Evolutionary conservation across 2,888 invertebrate genomes (phyloP).

Genomic region (Halictus ligatus): DNA sequence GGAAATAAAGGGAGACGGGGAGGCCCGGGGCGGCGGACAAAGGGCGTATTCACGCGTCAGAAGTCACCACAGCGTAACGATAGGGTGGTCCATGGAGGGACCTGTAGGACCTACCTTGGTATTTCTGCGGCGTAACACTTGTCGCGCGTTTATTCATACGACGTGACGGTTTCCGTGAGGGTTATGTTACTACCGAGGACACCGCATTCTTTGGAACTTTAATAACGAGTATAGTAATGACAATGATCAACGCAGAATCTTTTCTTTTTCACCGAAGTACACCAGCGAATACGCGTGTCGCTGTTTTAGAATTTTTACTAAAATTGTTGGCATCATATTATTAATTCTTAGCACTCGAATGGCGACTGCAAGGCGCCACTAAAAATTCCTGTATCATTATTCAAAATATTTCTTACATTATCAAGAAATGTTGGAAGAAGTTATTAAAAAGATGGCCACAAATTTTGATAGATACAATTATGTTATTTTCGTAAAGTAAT

Average conservation of each 20-base stretch:
- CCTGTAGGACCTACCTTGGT: conserved; percentile 69
- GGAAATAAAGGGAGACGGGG: conserved; percentile 46
- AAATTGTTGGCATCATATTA: not conserved
- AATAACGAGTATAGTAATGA: not conserved
- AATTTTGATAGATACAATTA: no score
- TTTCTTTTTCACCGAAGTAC: not conserved
- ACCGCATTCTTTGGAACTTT: not conserved
- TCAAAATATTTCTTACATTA: no score
- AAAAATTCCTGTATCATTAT: no score
- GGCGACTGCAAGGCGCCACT: no score
- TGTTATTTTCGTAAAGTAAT: no score
- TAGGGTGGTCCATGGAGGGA: conserved; percentile 70
- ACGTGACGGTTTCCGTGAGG: conserved; percentile 11
- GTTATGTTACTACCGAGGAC: not conserved
- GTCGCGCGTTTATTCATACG: conserved; percentile 63
- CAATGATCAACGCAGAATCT: not conserved
- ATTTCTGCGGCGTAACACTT: conserved; percentile 70
- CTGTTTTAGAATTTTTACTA: not conserved
- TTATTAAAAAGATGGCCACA: no score
- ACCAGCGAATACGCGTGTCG: not conserved
- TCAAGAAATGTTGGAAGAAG: no score
- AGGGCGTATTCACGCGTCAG: conserved; percentile 80
- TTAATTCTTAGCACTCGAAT: no score
- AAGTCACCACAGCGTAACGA: conserved; percentile 80
- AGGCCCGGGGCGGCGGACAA: conserved; percentile 62